phyloP scores from a whole-genome alignment of 2,113 vertebrate genomes.

The Beaufortia kweichowensis region DNA sequence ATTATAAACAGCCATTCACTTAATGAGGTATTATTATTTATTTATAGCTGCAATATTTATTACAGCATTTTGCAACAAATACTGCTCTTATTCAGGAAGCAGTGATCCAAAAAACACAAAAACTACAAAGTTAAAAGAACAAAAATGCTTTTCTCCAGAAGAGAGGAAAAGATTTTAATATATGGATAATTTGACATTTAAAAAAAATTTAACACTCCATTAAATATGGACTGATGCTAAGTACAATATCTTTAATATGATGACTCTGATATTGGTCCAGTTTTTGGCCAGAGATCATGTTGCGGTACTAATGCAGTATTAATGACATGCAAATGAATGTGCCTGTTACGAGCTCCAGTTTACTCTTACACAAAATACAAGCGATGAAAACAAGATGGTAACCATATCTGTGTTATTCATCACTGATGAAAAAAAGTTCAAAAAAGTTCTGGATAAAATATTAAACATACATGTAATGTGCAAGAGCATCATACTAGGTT shows the following conservation, averaged over 20 bases:
- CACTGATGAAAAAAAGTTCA: too few relatives aligned
- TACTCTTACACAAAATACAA: neutral
- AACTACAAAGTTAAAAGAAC: too few relatives aligned
- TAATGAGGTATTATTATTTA: neutral
- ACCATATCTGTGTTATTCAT: slow-evolving; percentile 7
- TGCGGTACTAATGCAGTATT: slow-evolving; percentile 18
- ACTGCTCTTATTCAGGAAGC: neutral
- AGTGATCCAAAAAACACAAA: neutral
- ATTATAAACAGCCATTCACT: neutral
- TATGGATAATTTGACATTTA: too few relatives aligned
- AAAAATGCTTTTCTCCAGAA: too few relatives aligned
- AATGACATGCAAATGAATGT: neutral
- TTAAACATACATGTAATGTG: too few relatives aligned
- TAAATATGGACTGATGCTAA: neutral
- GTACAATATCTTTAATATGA: slow-evolving; percentile 3
- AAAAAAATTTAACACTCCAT: neutral
- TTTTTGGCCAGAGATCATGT: slow-evolving; percentile 7
- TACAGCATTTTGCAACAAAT: neutral
- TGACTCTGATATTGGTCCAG: neutral
- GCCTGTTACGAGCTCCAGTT: slow-evolving; percentile 4
- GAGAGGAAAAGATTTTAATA: too few relatives aligned
- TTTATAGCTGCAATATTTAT: neutral
- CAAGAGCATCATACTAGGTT: neutral
- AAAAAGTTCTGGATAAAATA: too few relatives aligned
- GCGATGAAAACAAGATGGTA: neutral